phyloP scores from a whole-genome alignment of 2,888 invertebrate genomes.

The Syrista parreyssii region DNA sequence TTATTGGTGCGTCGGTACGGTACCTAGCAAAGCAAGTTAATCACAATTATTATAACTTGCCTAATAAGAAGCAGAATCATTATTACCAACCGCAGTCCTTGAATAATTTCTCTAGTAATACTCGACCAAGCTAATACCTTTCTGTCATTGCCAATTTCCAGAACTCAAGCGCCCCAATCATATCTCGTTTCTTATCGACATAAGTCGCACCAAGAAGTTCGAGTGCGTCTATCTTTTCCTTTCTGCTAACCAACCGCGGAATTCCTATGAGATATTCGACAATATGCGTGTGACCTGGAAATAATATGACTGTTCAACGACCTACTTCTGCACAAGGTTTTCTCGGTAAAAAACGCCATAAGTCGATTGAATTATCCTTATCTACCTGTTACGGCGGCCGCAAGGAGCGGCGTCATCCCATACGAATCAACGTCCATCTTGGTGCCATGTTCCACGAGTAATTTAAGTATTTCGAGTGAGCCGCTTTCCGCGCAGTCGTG shows the following conservation, averaged over 20 bases:
- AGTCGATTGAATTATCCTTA: not conserved
- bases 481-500: constrained; percentile 98
- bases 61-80: not conserved
- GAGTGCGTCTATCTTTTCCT: constrained; percentile 88
- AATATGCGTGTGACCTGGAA: constrained; percentile 85
- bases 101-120: not conserved
- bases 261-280: constrained; percentile 86
- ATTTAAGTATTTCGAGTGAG: constrained; percentile 89
- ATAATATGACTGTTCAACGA: not conserved
- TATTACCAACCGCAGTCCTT: not conserved
- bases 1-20: constrained; percentile 72
- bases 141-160: constrained; percentile 95
- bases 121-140: constrained; percentile 68
- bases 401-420: constrained; percentile 95
- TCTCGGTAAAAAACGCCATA: not conserved
- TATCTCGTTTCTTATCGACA: constrained; percentile 96
- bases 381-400: constrained; percentile 83
- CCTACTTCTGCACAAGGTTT: not conserved
- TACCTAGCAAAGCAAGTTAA: constrained; percentile 51
- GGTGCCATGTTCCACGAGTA: constrained; percentile 88
- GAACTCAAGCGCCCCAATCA: constrained; percentile 87
- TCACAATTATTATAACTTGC: constrained; percentile 4
- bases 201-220: constrained; percentile 94
- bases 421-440: constrained; percentile 95
- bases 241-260: constrained; percentile 77